These are phyloP conservation scores for Meandrina meandrites DNA, from an alignment of 92 coral and sea anemone species.

Conservation along the genomic window DNA sequence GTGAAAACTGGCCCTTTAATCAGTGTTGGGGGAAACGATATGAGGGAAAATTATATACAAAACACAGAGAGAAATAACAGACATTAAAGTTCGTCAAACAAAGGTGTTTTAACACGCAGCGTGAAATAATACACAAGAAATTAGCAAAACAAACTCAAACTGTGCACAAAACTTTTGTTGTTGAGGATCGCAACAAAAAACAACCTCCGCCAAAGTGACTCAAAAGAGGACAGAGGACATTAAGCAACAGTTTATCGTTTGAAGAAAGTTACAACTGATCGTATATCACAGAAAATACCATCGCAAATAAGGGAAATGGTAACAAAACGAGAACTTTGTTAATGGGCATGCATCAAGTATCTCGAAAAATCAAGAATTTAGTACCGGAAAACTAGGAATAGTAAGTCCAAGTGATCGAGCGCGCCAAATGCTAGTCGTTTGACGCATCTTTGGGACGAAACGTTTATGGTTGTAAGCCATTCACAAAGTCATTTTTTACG, in stretches of 20 bases:
- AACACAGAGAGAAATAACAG: neutral
- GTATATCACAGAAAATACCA: neutral
- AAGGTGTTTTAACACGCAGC: constrained; percentile 3
- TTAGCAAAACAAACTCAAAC: constrained; percentile 7
- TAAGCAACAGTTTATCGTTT: neutral
- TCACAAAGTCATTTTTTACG: too few species aligned
- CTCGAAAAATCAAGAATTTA: neutral
- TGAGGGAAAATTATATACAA: neutral
- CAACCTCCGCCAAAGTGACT: neutral
- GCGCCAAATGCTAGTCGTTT: neutral
- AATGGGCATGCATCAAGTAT: neutral
- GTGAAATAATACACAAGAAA: neutral
- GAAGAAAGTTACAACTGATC: neutral
- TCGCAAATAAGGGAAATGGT: neutral
- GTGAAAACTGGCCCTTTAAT: neutral
- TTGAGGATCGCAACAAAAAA: neutral
- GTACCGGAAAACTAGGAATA: neutral
- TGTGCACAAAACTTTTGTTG: neutral
- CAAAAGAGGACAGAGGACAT: neutral
- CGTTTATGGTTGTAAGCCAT: too few species aligned
- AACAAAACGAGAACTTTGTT: neutral
- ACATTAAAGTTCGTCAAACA: neutral
- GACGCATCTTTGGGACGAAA: too few species aligned
- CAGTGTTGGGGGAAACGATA: neutral
- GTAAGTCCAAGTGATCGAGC: neutral